A percentile compares a stretch with the other conserved stretches of the same genome.
phyloP scores from a whole-genome alignment of 2,113 vertebrate genomes.

The Sapajus apella region DNA sequence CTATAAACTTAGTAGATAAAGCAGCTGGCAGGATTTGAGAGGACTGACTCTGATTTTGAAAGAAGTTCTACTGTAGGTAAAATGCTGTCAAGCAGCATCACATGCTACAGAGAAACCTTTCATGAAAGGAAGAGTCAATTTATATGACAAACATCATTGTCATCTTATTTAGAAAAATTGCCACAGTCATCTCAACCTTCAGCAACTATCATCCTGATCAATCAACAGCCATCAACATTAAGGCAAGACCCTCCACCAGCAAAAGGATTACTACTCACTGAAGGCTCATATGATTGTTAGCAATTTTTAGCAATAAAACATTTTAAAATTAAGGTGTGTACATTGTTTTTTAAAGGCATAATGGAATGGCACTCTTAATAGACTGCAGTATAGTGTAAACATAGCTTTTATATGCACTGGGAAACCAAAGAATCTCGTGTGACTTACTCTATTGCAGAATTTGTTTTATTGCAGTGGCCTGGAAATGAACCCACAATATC shows the following conservation, averaged over 20 bases:
- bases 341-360: background rate
- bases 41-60: background rate
- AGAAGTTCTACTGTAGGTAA: background rate
- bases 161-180: background rate
- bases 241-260: background rate
- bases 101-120: background rate
- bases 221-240: background rate
- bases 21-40: background rate
- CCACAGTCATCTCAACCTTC: background rate
- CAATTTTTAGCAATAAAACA: background rate
- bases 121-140: background rate
- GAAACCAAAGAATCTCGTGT: background rate
- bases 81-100: background rate
- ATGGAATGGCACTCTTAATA: background rate
- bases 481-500: background rate
- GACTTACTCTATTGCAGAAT: background rate
- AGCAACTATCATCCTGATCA: background rate
- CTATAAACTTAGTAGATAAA: background rate
- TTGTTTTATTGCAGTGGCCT: background rate
- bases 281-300: background rate
- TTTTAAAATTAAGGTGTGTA: background rate
- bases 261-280: background rate
- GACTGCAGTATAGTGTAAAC: background rate
- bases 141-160: background rate
- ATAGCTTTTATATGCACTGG: background rate